phyloP scores from a whole-genome alignment of 2,113 vertebrate species.

The Gavia stellata region DNA sequence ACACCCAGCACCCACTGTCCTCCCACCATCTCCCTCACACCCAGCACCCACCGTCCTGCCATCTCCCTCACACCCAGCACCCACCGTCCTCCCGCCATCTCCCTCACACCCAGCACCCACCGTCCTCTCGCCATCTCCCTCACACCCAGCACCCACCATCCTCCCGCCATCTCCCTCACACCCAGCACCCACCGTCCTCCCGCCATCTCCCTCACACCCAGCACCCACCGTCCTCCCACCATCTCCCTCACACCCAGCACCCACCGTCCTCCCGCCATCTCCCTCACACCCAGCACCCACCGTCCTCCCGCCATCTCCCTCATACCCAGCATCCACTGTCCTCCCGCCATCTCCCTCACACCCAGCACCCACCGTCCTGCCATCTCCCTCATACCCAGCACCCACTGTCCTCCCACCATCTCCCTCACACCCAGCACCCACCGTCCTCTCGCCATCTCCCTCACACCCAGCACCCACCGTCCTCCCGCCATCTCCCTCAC shows the following conservation, averaged over 20 bases:
- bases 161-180: background rate
- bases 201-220: rapidly evolving
- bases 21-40: too few species aligned
- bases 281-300: rapidly evolving
- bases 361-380: too few species aligned
- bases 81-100: too few species aligned
- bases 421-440: background rate
- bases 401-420: background rate
- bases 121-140: too few species aligned
- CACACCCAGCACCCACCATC: too few species aligned
- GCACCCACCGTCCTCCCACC: rapidly evolving
- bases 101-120: too few species aligned
- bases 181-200: background rate
- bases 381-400: too few species aligned
- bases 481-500: rapidly evolving
- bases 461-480: rapidly evolving
- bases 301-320: rapidly evolving
- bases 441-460: too few species aligned
- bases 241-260: background rate
- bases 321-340: rapidly evolving
- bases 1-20: background rate
- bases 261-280: too few species aligned
- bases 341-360: too few species aligned
- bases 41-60: rapidly evolving
- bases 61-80: rapidly evolving